Percentiles rank a stretch among this genome's conserved stretches.
These are phyloP conservation scores for Karalla daura DNA, from an alignment of 2,797 vertebrate genomes.

Conservation along the genomic window DNA sequence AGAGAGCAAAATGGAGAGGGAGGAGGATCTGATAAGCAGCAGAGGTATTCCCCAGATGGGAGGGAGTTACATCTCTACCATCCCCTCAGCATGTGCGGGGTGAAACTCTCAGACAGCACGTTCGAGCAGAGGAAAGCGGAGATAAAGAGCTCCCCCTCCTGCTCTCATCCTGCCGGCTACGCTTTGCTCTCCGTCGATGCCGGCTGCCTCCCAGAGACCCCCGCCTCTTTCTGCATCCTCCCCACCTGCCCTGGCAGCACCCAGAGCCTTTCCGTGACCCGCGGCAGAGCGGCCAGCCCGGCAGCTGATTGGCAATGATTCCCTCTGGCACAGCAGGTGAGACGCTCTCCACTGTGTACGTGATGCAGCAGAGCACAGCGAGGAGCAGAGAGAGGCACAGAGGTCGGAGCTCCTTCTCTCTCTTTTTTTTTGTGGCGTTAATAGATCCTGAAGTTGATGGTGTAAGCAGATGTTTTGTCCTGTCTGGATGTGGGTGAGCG, in stretches of 20 bases:
- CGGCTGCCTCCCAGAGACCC: slow-evolving; percentile 47
- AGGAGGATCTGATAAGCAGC: slow-evolving; percentile 75
- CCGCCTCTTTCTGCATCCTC: slow-evolving; percentile 45
- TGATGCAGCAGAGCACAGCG: slow-evolving; percentile 30
- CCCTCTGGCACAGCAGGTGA: slow-evolving; percentile 70
- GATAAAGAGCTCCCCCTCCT: slow-evolving; percentile 62
- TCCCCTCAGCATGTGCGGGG: slow-evolving; percentile 37
- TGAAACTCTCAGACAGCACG: slow-evolving; percentile 44
- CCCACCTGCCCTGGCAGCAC: slow-evolving; percentile 41
- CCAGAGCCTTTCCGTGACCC: slow-evolving; percentile 52
- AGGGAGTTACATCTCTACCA: slow-evolving; percentile 55
- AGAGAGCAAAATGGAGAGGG: slow-evolving; percentile 36
- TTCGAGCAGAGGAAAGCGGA: slow-evolving; percentile 40
- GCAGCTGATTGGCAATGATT: slow-evolving; percentile 64
- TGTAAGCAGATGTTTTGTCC: not conserved
- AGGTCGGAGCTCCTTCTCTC: slow-evolving; percentile 3
- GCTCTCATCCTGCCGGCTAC: slow-evolving; percentile 42
- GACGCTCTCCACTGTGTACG: slow-evolving; percentile 32
- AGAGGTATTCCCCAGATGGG: slow-evolving; percentile 70
- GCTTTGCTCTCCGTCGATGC: slow-evolving; percentile 46
- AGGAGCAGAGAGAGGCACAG: slow-evolving; percentile 3
- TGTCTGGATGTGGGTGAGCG: slow-evolving; percentile 27
- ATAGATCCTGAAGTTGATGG: slow-evolving; percentile 6
- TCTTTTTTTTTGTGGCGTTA: slow-evolving; percentile 7
- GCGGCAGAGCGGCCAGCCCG: slow-evolving; percentile 32